Base-by-base conservation (phyloP, 2,113 vertebrate species). In the Pterocles orientalis region DNA sequence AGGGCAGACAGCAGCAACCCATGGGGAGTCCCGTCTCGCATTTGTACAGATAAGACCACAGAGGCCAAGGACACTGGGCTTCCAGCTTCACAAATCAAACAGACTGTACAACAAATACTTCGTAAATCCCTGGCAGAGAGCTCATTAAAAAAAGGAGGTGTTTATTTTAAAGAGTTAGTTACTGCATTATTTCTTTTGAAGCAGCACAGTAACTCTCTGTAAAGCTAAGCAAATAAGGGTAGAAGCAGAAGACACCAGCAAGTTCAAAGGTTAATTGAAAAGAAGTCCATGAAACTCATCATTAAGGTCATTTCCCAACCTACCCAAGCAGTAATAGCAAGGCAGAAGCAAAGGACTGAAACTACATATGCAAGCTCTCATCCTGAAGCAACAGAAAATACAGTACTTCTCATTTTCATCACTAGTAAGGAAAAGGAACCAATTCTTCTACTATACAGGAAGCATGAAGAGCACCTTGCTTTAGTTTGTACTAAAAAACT, bases 261-360 rank as follows among this genome's bases (percentile, higher is more conserved):
- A 81, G 87, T 90, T 93, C 68, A 95, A 58, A 95, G 75, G 90
- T 69, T 93, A 95, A 94, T 61, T 91, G 78, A 88, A 82, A 73
- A 90, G 15, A 62, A 91, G n/a, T 54, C 77, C n/a, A 53, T 18
- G 34, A 85, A 96, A 53, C 58, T 79, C 47, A 58, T 71, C 34
- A 69, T 45, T 72, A 70, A 80, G 79, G 60, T 18, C 8, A 73
- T 41, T 85, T 80, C 62, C 62, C 66, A 94, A 53, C 17, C 78
- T 75, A 85, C 26, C 8, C 82, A 61, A 90, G 61, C 57, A 95
- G 19, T 31, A 89, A 45, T 1, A 85, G 47, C 3, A 14, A 87
- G 14, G 39, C 2, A 90, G 66, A 73, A 91, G 66, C 11, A 82
- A 65, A 72, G 36, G 17, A 82, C 5, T 79, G 53, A 79, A 94